Evolutionary conservation across 2,113 vertebrate species (phyloP).

Genomic region (Synchiropus splendidus): DNA sequence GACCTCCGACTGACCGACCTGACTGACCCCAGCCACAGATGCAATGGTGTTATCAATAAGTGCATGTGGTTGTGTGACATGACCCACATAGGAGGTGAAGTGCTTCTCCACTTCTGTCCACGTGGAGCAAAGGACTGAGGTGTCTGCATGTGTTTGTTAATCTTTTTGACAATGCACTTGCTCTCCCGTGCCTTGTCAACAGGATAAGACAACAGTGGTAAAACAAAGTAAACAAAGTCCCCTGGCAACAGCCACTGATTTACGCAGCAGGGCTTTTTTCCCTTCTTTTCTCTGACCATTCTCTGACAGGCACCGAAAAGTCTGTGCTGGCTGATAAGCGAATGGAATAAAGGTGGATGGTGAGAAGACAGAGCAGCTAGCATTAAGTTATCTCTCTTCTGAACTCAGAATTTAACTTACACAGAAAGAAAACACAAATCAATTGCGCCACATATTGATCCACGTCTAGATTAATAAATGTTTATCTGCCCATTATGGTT

Average conservation of each 20-base stretch:
- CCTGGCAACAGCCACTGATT: slow-evolving; percentile 47
- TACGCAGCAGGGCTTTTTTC: slow-evolving; percentile 53
- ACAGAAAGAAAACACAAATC: no score
- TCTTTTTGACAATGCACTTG: slow-evolving; percentile 31
- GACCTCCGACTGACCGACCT: slow-evolving; percentile 27
- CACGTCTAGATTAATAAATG: background rate
- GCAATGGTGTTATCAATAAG: slow-evolving; percentile 18
- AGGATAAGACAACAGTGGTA: slow-evolving; percentile 51
- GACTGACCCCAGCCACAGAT: slow-evolving; percentile 7
- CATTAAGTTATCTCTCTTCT: no score
- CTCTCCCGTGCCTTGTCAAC: slow-evolving; percentile 40
- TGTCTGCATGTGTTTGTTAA: slow-evolving; percentile 19
- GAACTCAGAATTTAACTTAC: no score
- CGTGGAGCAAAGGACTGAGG: slow-evolving; percentile 25
- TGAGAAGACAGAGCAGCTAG: no score
- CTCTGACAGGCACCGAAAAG: slow-evolving; percentile 50
- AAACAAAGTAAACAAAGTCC: slow-evolving; percentile 57
- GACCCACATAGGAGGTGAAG: slow-evolving; percentile 49
- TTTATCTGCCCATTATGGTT: background rate
- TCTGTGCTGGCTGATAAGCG: slow-evolving; percentile 53
- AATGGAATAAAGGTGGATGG: slow-evolving; percentile 23
- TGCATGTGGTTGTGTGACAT: slow-evolving; percentile 22
- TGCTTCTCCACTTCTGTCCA: slow-evolving; percentile 41
- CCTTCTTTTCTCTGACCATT: slow-evolving; percentile 42
- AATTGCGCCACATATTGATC: no score